These are phyloP conservation scores for Lepidocyrtinus sp. DNA, from an alignment of 2,888 invertebrate species.

Conservation along the genomic window DNA sequence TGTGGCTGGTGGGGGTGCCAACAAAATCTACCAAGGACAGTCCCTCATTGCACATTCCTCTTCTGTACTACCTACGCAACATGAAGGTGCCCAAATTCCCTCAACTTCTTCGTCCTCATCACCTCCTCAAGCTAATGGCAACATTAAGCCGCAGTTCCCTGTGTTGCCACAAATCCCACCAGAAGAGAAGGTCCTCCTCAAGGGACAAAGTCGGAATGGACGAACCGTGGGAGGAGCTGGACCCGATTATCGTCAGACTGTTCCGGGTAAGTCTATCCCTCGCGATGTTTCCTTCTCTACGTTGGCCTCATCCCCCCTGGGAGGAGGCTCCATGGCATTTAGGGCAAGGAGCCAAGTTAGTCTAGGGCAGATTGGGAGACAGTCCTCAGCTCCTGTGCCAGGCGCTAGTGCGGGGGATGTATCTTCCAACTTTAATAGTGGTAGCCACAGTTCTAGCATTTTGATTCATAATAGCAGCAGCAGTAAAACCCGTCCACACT, in stretches of 20 bases:
- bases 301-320: conserved; percentile 30
- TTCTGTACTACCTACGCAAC: conserved; percentile 39
- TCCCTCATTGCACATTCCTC: conserved; percentile 25
- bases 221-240: too few species aligned
- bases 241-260: conserved; percentile 54
- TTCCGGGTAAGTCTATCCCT: conserved; percentile 57
- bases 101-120: conserved; percentile 27
- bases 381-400: conserved; percentile 49
- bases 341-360: conserved; percentile 45
- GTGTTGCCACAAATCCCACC: conserved; percentile 54
- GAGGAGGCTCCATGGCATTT: background rate
- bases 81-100: conserved; percentile 30
- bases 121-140: background rate
- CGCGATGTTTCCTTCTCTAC: conserved; percentile 51
- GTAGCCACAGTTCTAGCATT: background rate
- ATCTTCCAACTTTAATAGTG: background rate
- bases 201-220: conserved; percentile 44
- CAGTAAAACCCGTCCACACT: conserved; percentile 57
- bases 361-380: conserved; percentile 52
- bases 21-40: conserved; percentile 51
- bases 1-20: conserved; percentile 33
- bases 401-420: background rate
- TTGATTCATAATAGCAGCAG: conserved; percentile 17
- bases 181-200: conserved; percentile 49
- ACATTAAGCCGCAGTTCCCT: conserved; percentile 18